Evolutionary conservation across 2,113 vertebrate species (phyloP).

Genomic region (Ophiodon elongatus): DNA sequence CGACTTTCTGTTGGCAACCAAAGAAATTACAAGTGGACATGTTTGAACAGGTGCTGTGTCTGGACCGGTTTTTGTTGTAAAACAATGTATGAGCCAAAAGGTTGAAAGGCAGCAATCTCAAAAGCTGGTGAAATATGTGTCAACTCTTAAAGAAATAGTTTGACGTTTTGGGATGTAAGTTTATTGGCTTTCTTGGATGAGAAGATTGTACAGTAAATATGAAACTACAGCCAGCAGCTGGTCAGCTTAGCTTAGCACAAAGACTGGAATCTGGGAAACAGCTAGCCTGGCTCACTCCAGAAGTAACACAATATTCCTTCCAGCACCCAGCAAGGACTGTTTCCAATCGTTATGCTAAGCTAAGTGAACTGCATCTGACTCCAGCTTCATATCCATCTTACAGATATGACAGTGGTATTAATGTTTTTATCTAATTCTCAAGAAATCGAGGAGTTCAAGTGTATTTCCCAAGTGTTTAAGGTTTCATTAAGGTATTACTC

Average conservation of each 20-base stretch:
- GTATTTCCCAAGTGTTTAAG: background rate
- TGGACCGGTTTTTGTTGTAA: background rate
- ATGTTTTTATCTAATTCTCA: background rate
- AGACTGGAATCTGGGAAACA: background rate
- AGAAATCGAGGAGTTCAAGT: background rate
- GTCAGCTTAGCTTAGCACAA: background rate
- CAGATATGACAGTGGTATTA: background rate
- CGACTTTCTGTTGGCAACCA: background rate
- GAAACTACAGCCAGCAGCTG: background rate
- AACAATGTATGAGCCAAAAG: background rate
- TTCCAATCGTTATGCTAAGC: background rate
- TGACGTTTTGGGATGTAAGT: background rate
- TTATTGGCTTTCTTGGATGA: background rate
- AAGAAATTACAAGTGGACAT: background rate
- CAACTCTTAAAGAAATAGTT: background rate
- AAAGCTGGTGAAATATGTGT: background rate
- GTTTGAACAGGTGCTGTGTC: background rate
- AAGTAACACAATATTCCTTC: background rate
- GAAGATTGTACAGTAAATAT: background rate
- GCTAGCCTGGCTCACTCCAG: background rate
- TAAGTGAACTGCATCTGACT: background rate
- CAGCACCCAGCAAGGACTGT: background rate
- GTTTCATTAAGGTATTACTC: background rate
- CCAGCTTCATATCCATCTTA: background rate
- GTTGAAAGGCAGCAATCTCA: background rate